These are phyloP conservation scores for Leptopilina boulardi DNA, from an alignment of 1,140 invertebrate species.

Conservation along the genomic window DNA sequence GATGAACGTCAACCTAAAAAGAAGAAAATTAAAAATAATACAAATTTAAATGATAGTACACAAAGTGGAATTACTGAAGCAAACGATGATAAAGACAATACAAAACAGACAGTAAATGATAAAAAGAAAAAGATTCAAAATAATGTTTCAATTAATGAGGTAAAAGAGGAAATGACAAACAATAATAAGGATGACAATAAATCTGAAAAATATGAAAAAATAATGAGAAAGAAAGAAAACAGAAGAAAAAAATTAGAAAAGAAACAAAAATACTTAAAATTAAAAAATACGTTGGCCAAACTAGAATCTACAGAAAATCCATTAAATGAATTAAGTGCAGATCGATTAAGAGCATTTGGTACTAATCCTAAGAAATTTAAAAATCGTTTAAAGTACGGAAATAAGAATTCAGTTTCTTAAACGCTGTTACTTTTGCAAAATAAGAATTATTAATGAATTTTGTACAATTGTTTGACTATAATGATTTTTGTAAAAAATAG, in stretches of 20 bases:
- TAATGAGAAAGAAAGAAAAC: constrained; percentile 37
- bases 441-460: constrained; percentile 8
- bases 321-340: constrained; percentile 78
- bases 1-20: neutral
- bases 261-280: constrained; percentile 52
- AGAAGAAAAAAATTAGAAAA: constrained; percentile 48
- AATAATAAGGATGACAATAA: constrained; percentile 17
- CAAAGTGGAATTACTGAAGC: constrained; percentile 43
- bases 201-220: constrained; percentile 26
- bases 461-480: constrained; percentile 40
- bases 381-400: constrained; percentile 80
- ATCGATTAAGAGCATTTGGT: constrained; percentile 90
- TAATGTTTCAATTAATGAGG: constrained; percentile 17
- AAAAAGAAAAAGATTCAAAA: constrained; percentile 28
- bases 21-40: neutral
- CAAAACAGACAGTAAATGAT: constrained; percentile 35
- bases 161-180: constrained; percentile 36
- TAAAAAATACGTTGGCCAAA: neutral
- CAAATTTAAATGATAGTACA: constrained; percentile 4
- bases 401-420: constrained; percentile 54
- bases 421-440: constrained; percentile 35
- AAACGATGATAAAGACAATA: neutral
- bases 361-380: constrained; percentile 94
- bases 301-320: constrained; percentile 53
- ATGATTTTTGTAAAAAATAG: constrained; percentile 40